Evolutionary conservation across 2,888 invertebrate species (phyloP), one percentile per base, ranked within the genome.

Genomic region (Agrotis puta): DNA sequence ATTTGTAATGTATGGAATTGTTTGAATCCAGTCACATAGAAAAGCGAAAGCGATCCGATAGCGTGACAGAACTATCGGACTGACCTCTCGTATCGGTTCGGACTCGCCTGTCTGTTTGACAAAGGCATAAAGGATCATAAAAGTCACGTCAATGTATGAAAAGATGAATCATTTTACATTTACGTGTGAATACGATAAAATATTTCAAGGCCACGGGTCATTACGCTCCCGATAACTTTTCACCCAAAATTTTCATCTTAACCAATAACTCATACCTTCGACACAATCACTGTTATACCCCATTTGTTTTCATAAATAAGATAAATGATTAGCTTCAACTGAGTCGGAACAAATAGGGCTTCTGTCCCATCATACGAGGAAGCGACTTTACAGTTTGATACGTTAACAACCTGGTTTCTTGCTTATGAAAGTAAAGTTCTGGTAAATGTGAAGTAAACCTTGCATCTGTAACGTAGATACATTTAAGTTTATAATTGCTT

Each of bases 261-360:
- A 66, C 53, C 43, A 68, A 71, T 80, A 77, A 73, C 43, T 81
- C 72, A 77, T 62, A 62, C 18, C 27, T 47, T 45, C 51, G 56
- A 68, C 78, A 70, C 72, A 70, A 80, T 81, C 69, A 77, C 64
- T 51, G 54, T 62, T 22, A 66, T 62, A 64, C 13, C 43, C 62
- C 68, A 81, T 79, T 81, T 64, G 58, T 77, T 81, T 66, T 64
- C 63, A 70, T 27, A 76, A 59, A 81, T 64, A 58, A 76, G 69
- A 78, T 70, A 75, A 80, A 80, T 64, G 33, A 20, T 68, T 54
- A 47, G 64, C 56, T 16, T 65, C 57, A 39, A 66, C 63, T 63
- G 48, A 53, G 64, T 72, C 47, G 33, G 58, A 57, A 56, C 45
- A 75, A 76, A 65, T 57, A 64, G 47, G 51, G 64, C n/a, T 27